These are phyloP conservation scores for Circaetus cinerascens DNA, from an alignment of 2,113 vertebrate genomes.

Conservation along the genomic window DNA sequence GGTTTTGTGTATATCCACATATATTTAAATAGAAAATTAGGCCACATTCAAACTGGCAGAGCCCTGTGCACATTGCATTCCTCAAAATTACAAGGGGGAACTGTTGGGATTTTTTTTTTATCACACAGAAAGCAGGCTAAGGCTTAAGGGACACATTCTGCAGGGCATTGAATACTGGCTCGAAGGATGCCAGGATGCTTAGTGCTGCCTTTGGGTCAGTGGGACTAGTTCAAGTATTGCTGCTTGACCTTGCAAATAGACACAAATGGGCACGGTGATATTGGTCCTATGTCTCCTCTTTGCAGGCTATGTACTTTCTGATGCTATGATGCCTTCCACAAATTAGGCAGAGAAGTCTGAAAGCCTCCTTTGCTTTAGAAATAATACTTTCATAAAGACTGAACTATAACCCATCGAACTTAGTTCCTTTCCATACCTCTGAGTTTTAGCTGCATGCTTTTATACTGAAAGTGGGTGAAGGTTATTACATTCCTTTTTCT, in stretches of 20 bases:
- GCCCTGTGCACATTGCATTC: background rate
- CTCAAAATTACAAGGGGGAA: background rate
- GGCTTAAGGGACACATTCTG: background rate
- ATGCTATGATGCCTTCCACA: background rate
- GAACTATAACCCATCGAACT: background rate
- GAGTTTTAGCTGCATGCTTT: background rate
- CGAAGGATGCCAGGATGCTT: background rate
- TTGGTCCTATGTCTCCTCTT: background rate
- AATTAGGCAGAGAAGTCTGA: background rate
- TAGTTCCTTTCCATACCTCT: background rate
- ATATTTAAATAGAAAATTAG: background rate
- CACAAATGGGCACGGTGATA: fast-evolving
- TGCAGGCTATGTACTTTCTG: background rate
- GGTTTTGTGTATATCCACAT: background rate
- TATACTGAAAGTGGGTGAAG: background rate
- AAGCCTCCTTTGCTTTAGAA: background rate
- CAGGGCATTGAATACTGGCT: background rate
- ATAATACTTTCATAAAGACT: background rate
- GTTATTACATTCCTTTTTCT: background rate
- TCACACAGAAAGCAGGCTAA: background rate
- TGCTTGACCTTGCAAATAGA: background rate
- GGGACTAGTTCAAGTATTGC: background rate
- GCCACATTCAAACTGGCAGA: background rate
- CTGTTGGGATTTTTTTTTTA: background rate
- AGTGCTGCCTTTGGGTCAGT: background rate